Conservation (phyloP, 35 echinoderm and acorn worm genomes). For the Diadema setosum region DNA sequence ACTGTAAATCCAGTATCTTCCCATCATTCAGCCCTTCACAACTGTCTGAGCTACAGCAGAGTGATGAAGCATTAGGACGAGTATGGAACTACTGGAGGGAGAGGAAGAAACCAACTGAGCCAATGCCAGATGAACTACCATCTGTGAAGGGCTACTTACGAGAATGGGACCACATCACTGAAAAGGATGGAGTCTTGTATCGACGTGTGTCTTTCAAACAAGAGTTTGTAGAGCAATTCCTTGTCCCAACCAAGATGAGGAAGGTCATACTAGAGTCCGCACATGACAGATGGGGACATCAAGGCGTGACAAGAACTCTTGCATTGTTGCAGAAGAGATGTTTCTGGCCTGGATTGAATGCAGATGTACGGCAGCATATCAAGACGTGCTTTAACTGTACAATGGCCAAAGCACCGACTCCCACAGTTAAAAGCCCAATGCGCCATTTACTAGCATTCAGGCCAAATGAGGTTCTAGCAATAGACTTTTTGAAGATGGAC, state of each 20-base stretch:
- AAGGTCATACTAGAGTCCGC: background rate
- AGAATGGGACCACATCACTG: background rate
- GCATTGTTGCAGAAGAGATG: background rate
- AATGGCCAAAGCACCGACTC: background rate
- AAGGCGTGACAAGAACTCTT: background rate
- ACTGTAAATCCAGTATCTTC: too few species aligned
- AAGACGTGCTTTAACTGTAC: constrained; percentile 33
- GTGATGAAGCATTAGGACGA: background rate
- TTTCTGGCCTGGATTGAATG: constrained; percentile 37
- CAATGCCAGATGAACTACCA: background rate
- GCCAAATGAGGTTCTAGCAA: constrained; percentile 31
- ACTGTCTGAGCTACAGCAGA: background rate
- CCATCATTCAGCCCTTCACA: background rate
- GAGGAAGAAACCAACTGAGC: background rate
- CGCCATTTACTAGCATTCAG: constrained; percentile 32
- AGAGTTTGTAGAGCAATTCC: background rate
- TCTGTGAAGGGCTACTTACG: background rate
- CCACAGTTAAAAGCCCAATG: background rate
- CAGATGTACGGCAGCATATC: background rate
- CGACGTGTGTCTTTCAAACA: background rate
- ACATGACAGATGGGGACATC: constrained; percentile 33
- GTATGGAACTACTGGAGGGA: background rate
- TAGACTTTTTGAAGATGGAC: constrained; percentile 46
- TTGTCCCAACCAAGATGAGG: background rate
- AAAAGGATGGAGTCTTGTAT: background rate